These are phyloP conservation scores for Mesoligia furuncula DNA, from an alignment of 2,888 invertebrate genomes.

Conservation along the genomic window DNA sequence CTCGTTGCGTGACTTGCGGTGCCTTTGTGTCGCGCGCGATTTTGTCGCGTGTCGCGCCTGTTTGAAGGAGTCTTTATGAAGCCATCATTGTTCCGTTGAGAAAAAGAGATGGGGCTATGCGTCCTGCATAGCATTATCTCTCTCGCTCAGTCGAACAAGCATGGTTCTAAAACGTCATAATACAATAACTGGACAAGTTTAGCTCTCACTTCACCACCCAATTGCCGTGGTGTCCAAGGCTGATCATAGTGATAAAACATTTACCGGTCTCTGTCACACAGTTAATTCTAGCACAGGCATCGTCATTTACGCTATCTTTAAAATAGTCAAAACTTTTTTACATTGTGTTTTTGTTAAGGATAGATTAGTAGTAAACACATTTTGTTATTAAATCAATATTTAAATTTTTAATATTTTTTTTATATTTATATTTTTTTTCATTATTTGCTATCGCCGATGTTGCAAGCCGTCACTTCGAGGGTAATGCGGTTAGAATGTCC, in stretches of 20 bases:
- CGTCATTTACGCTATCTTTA: neutral
- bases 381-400: neutral
- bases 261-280: neutral
- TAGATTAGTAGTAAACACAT: neutral
- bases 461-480: conserved; percentile 1
- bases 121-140: neutral
- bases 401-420: too few species aligned
- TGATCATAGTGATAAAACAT: neutral
- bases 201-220: neutral
- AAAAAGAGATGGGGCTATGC: neutral
- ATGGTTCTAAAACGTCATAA: neutral
- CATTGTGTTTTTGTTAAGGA: neutral
- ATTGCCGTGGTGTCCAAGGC: neutral
- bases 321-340: neutral
- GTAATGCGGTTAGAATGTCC: neutral
- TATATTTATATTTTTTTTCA: neutral
- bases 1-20: too few species aligned
- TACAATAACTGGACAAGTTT: neutral
- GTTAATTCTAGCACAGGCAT: neutral
- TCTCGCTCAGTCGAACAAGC: neutral
- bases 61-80: too few species aligned
- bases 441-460: conserved; percentile 3
- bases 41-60: too few species aligned
- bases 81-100: neutral
- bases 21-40: too few species aligned